phyloP scores from a whole-genome alignment of 2,113 vertebrate genomes.

The Sitta europaea region DNA sequence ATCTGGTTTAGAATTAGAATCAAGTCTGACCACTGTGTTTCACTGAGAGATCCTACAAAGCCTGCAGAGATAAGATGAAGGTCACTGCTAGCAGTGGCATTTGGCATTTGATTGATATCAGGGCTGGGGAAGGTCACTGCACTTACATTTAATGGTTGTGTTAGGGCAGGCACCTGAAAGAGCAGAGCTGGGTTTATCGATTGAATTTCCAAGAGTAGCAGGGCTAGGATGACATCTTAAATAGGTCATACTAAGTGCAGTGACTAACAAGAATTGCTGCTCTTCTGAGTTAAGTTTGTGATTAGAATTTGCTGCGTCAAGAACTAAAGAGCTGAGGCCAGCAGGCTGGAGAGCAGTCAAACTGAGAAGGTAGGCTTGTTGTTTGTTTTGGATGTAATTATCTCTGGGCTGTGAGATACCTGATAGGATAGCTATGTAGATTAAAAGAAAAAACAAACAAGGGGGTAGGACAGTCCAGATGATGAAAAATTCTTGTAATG shows the following conservation, averaged over 20 bases:
- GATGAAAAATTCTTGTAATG: background rate
- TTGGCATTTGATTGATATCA: background rate
- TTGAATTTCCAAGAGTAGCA: background rate
- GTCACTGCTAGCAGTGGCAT: background rate
- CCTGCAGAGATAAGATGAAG: background rate
- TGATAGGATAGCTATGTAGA: background rate
- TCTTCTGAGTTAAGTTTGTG: background rate
- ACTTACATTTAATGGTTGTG: background rate
- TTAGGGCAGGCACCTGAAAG: background rate
- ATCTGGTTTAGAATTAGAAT: background rate
- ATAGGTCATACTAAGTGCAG: background rate
- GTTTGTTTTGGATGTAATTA: background rate
- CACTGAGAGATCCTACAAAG: background rate
- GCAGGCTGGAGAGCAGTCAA: background rate
- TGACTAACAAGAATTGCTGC: background rate
- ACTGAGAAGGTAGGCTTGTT: background rate
- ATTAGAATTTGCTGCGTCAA: conserved; percentile 1
- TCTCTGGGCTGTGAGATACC: background rate
- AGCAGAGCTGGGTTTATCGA: background rate
- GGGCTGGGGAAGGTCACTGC: background rate
- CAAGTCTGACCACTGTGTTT: background rate
- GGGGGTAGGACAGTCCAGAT: background rate
- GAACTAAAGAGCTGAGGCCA: background rate
- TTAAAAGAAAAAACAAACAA: background rate
- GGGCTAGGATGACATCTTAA: background rate